These are phyloP conservation scores for Crenuchus spilurus DNA, from an alignment of 2,797 vertebrate genomes.

Conservation along the genomic window DNA sequence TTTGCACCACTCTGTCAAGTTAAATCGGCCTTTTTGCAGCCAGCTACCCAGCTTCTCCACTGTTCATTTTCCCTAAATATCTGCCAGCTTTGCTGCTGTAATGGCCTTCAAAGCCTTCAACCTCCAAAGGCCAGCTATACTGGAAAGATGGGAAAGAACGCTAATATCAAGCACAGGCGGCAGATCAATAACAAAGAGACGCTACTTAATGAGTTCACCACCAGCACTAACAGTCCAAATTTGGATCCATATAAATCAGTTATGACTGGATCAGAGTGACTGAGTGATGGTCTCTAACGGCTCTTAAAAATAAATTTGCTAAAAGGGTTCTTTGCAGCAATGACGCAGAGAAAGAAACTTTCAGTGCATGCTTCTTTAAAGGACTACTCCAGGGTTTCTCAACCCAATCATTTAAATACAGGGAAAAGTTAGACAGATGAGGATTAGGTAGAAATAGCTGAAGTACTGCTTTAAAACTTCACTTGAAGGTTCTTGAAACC, in stretches of 20 bases:
- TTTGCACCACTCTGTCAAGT: slow-evolving; percentile 66
- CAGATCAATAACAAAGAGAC: slow-evolving; percentile 10
- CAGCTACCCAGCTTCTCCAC: slow-evolving; percentile 48
- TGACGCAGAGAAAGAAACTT: no score
- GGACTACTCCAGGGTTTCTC: no score
- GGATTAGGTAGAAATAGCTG: no score
- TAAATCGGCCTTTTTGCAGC: slow-evolving; percentile 32
- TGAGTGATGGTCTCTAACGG: neutral
- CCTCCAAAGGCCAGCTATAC: slow-evolving; percentile 10
- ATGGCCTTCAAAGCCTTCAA: slow-evolving; percentile 20
- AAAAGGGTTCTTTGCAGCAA: no score
- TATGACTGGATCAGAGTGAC: neutral
- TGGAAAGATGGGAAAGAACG: slow-evolving; percentile 25
- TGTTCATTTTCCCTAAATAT: slow-evolving; percentile 40
- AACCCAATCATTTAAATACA: no score
- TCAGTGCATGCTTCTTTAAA: no score
- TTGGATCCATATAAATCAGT: slow-evolving; percentile 13
- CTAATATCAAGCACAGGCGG: neutral
- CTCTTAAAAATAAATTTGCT: neutral
- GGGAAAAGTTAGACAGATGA: no score
- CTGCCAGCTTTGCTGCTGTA: slow-evolving; percentile 33
- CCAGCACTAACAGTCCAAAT: neutral
- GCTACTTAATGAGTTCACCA: slow-evolving; percentile 4
- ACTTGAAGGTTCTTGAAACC: no score
- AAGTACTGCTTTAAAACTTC: no score